Conservation (phyloP, 2,888 invertebrate species). For the Cerastis rubricosa region DNA sequence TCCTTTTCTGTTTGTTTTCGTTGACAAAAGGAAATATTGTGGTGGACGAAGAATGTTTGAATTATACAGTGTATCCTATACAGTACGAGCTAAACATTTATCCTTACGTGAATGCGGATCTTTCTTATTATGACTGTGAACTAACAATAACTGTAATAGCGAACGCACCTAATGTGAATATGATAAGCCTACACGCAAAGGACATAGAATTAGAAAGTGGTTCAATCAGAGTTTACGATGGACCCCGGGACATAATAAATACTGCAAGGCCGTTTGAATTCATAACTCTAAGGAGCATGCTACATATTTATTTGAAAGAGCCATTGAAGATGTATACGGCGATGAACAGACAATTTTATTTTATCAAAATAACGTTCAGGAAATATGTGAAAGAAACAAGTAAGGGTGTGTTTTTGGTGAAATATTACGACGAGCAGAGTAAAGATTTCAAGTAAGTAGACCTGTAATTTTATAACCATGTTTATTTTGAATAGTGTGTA, state of each 20-base stretch:
- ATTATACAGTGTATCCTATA: constrained; percentile 87
- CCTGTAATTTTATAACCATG: not conserved
- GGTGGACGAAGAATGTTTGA: constrained; percentile 84
- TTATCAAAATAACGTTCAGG: constrained; percentile 79
- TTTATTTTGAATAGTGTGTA: not conserved
- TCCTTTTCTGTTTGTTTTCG: constrained; percentile 70
- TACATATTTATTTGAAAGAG: constrained; percentile 81
- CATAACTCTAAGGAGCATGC: constrained; percentile 75
- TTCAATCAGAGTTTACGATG: constrained; percentile 78
- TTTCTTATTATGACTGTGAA: constrained; percentile 83
- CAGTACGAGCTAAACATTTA: constrained; percentile 84
- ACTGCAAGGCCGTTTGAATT: constrained; percentile 79
- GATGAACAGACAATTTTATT: constrained; percentile 75
- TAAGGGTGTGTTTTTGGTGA: constrained; percentile 80
- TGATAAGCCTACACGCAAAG: constrained; percentile 82
- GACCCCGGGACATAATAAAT: constrained; percentile 78
- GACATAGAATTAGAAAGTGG: constrained; percentile 77
- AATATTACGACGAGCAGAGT: constrained; percentile 77
- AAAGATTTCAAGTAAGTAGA: constrained; percentile 77
- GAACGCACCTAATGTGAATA: constrained; percentile 79
- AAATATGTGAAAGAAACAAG: constrained; percentile 75
- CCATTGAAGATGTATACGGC: constrained; percentile 77
- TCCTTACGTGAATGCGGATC: constrained; percentile 77
- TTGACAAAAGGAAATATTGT: constrained; percentile 75
- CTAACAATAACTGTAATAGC: constrained; percentile 84